Evolutionary conservation across 2,797 vertebrate genomes (phyloP).

Genomic region (Zenarchopterus dispar): DNA sequence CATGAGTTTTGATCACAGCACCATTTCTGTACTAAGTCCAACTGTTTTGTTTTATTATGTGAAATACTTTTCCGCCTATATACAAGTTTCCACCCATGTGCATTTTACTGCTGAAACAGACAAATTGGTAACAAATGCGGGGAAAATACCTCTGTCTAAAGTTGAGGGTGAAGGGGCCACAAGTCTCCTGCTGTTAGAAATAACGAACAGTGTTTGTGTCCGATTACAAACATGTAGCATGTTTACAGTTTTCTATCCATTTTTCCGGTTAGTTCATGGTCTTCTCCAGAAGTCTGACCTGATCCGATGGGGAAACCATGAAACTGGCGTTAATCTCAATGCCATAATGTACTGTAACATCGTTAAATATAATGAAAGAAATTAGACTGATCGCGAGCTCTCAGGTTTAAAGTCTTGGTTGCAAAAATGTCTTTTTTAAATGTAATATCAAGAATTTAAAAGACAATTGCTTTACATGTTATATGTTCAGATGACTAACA

Average conservation of each 20-base stretch:
- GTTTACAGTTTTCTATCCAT: not conserved
- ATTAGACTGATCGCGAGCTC: constrained; percentile 1
- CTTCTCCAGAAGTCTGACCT: not conserved
- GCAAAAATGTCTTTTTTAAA: constrained; percentile 25
- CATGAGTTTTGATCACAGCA: constrained; percentile 1
- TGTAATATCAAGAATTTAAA: constrained; percentile 11
- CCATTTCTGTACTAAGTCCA: constrained; percentile 8
- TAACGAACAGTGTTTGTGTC: too few relatives aligned
- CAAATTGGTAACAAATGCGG: constrained; percentile 55
- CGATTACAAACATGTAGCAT: constrained; percentile 8
- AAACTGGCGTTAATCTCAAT: too few relatives aligned
- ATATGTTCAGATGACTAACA: constrained; percentile 16
- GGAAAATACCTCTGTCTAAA: constrained; percentile 51
- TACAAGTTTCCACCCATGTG: constrained; percentile 32
- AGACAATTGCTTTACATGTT: not conserved
- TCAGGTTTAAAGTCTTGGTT: constrained; percentile 19
- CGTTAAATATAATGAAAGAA: too few relatives aligned
- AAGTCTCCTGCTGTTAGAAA: too few relatives aligned
- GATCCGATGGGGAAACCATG: not conserved
- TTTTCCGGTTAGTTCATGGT: not conserved
- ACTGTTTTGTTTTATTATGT: not conserved
- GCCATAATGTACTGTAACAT: too few relatives aligned
- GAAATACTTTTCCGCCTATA: constrained; percentile 8
- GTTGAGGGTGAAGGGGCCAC: not conserved
- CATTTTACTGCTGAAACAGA: constrained; percentile 10